Percentiles rank a stretch among this genome's conserved stretches.
phyloP scores from a whole-genome alignment of 2,113 vertebrate species.

The Chaetops frenatus region DNA sequence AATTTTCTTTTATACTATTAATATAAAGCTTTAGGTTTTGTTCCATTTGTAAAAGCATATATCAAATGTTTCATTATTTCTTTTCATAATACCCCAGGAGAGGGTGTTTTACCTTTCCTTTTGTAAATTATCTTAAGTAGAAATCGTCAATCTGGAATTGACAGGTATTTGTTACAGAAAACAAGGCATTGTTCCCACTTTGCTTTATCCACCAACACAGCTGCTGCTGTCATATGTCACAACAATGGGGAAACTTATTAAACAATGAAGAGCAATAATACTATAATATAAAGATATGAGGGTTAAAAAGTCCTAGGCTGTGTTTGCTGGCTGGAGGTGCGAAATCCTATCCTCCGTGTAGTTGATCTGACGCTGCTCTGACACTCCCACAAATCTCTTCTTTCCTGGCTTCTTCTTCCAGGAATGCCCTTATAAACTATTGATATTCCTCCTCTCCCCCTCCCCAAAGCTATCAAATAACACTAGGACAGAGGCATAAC shows the following conservation, averaged over 20 bases:
- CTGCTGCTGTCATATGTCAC: constrained; percentile 62
- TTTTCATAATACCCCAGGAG: constrained; percentile 55
- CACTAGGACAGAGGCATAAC: neutral
- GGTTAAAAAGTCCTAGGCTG: neutral
- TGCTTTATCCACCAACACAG: constrained; percentile 26
- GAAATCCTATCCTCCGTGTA: neutral
- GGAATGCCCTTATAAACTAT: neutral
- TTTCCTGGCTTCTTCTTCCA: neutral
- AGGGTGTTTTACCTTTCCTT: constrained; percentile 60
- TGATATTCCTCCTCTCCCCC: neutral
- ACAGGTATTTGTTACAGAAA: constrained; percentile 69
- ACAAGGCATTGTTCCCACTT: constrained; percentile 58
- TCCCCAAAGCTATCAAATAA: neutral
- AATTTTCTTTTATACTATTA: constrained; percentile 24
- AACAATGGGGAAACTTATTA: constrained; percentile 50
- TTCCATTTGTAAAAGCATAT: constrained; percentile 61
- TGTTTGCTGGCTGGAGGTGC: neutral
- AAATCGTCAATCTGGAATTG: constrained; percentile 70
- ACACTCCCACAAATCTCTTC: neutral
- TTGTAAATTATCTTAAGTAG: constrained; percentile 60
- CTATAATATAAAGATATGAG: neutral
- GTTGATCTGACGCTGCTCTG: neutral
- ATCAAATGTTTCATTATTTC: constrained; percentile 68
- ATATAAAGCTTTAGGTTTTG: constrained; percentile 63
- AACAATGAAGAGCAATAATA: constrained; percentile 21